Conservation (phyloP, 2,113 vertebrate genomes). For the Phylloscopus trochilus region DNA sequence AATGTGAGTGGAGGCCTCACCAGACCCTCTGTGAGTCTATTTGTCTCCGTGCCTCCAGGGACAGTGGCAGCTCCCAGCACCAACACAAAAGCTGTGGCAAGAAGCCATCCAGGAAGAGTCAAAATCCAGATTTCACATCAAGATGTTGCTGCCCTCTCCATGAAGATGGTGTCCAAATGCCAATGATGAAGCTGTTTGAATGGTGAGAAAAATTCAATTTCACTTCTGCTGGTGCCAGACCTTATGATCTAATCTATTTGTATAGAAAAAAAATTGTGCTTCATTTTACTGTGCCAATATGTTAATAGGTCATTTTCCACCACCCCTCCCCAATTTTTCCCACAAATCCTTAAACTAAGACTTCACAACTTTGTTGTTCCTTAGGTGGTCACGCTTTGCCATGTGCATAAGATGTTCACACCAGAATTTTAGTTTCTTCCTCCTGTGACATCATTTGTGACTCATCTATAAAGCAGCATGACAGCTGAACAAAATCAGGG, state of each 20-base stretch:
- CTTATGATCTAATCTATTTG: background rate
- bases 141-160: background rate
- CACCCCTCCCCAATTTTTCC: background rate
- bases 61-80: background rate
- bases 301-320: background rate
- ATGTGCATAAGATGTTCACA: background rate
- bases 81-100: background rate
- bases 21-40: background rate
- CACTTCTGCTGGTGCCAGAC: background rate
- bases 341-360: background rate
- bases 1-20: background rate
- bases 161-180: background rate
- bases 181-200: background rate
- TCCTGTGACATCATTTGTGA: background rate
- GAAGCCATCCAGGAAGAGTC: background rate
- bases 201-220: background rate
- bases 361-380: background rate
- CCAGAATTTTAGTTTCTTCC: conserved; percentile 6
- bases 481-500: background rate
- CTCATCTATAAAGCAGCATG: background rate
- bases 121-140: background rate
- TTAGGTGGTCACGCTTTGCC: background rate
- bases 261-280: background rate
- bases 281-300: background rate
- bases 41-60: background rate